phyloP scores from a whole-genome alignment of 1,140 invertebrate genomes.

The Artemia franciscana region DNA sequence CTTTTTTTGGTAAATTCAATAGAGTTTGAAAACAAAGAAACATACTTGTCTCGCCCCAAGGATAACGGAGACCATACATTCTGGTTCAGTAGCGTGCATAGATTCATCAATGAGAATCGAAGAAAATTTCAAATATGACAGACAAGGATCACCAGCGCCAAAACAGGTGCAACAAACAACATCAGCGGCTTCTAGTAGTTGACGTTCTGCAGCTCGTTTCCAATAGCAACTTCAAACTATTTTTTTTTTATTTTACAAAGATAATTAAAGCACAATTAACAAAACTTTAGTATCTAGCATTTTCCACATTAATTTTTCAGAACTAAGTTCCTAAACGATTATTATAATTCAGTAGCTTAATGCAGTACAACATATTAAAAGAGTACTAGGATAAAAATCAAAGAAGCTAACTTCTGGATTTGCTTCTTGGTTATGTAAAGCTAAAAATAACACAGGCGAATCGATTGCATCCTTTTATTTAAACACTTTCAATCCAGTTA shows the following conservation, averaged over 20 bases:
- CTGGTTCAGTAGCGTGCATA: conserved; percentile 68
- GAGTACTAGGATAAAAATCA: no score
- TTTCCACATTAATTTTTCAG: no score
- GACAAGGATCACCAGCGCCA: conserved; percentile 80
- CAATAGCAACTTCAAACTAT: no score
- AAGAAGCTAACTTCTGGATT: conserved; percentile 54
- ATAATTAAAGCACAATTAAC: no score
- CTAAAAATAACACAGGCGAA: conserved; percentile 87
- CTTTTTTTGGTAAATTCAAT: no score
- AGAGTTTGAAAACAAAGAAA: no score
- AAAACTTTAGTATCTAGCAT: no score
- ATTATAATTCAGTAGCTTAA: no score
- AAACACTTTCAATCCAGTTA: no score
- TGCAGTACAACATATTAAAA: no score
- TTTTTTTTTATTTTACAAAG: no score
- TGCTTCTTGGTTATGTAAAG: conserved; percentile 89
- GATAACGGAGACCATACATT: conserved; percentile 96
- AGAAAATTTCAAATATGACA: conserved; percentile 77
- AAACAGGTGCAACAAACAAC: conserved; percentile 99
- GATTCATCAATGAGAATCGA: conserved; percentile 97
- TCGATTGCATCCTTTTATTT: conserved; percentile 96
- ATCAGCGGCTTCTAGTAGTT: conserved; percentile 81
- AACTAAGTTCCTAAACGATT: no score
- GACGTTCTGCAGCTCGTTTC: conserved; percentile 72
- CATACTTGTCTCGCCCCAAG: conserved; percentile 67